Evolutionary conservation across 1,140 invertebrate species (phyloP).

Genomic region (Ridgeia piscesae): DNA sequence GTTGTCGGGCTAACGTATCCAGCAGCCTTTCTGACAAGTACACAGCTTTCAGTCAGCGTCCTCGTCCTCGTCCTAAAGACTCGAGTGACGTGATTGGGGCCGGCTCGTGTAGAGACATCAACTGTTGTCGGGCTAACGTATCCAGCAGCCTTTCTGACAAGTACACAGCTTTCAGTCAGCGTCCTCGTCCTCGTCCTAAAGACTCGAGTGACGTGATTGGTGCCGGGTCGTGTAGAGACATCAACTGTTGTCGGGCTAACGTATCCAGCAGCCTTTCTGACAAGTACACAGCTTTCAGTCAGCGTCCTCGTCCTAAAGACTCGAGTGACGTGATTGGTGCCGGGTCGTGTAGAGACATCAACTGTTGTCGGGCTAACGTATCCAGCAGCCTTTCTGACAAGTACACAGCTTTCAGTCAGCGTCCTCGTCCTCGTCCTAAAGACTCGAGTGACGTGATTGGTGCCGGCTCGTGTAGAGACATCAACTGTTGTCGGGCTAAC

Average conservation of each 20-base stretch:
- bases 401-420: neutral
- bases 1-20: no score
- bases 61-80: no score
- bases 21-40: no score
- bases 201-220: neutral
- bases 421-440: no score
- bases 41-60: no score
- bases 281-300: neutral
- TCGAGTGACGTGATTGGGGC: neutral
- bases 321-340: neutral
- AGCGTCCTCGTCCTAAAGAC: no score
- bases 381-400: neutral
- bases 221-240: neutral
- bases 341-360: neutral
- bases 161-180: neutral
- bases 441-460: no score
- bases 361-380: neutral
- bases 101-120: neutral
- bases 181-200: no score
- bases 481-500: no score
- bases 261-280: neutral
- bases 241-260: neutral
- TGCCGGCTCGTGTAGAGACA: no score
- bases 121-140: neutral
- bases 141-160: neutral